Base-by-base conservation (phyloP, 2,888 invertebrate species). In the Hesperia comma region DNA sequence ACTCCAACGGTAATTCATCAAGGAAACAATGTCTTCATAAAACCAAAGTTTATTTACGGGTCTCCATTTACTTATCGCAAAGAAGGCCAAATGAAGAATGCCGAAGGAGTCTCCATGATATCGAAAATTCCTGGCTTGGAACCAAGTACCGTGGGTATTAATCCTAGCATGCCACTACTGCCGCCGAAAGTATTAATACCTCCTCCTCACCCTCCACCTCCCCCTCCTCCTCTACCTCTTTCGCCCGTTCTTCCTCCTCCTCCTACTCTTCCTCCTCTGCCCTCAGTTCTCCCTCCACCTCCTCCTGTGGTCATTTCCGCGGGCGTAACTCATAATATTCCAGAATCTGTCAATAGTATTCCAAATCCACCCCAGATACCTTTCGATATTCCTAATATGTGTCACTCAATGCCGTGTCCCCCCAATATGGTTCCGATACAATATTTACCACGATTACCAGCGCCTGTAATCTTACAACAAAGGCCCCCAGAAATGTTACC, bases 11-110 rank as follows among this genome's bases (percentile, higher is more conserved):
- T 41, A 15, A 61, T 82, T 33, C 81, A 83, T 56, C 77, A 81
- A 71, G 82, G 82, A 14, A 79, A 80, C 19, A 81, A 84, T 68
- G 74, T 82, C 41, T 83, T 78, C 67, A 82, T 82, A 55, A 81
- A 84, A 43, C 81, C 84, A 54, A 66, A 66, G 19, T 66, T 60
- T 43, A 60, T 60, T 26, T 14, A 54, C 8, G 64, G 64, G 32
- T 66, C 64, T 8, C 53, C 75, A 78, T 43, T 66, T 80, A 32
- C 54, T 75, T 41, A 54, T 79, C 46, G 66, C 74, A 53, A 67
- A 58, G 40, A 64, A 19, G 58, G 12, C 43, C 26, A 17, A 4
- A 60, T 15, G 51, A 40, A 19, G 49, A n/a, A 21, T 43, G 62
- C 21, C 56, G 53, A 64, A 2, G 32, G 12, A 14, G 21, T 49